Evolutionary conservation across 1,140 invertebrate species (phyloP).

Genomic region (Elymnias hypermnestra): DNA sequence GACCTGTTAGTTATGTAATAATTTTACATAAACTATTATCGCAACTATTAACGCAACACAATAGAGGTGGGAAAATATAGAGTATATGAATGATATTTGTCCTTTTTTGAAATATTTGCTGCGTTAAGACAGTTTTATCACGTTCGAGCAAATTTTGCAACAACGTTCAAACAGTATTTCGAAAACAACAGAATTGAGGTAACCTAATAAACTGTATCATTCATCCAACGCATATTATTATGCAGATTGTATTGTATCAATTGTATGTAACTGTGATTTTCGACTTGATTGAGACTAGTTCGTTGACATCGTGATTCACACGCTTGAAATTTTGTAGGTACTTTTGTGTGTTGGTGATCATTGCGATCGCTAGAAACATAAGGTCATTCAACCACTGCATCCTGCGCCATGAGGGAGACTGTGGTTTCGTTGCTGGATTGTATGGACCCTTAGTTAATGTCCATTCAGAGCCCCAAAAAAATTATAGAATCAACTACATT

Average conservation of each 20-base stretch:
- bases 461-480: too few species aligned
- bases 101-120: too few species aligned
- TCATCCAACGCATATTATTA: conserved; percentile 2
- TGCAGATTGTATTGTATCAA: conserved; percentile 3
- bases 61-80: too few species aligned
- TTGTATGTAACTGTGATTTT: conserved; percentile 12
- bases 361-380: conserved; percentile 26
- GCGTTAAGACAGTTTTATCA: too few species aligned
- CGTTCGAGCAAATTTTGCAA: neutral
- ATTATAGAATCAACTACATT: too few species aligned
- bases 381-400: conserved; percentile 42
- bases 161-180: neutral
- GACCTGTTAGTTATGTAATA: too few species aligned
- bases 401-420: conserved; percentile 28
- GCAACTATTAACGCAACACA: too few species aligned
- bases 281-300: conserved; percentile 19
- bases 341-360: conserved; percentile 25
- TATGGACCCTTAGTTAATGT: too few species aligned
- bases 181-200: conserved; percentile 11
- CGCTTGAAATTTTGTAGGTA: conserved; percentile 10
- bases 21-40: too few species aligned
- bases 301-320: conserved; percentile 18
- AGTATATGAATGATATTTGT: too few species aligned
- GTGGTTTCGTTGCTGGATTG: too few species aligned
- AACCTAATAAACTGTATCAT: conserved; percentile 8